Evolutionary conservation across 2,797 vertebrate species (phyloP), one percentile per base, ranked within the genome.

Genomic region (Spinus olivaceus): DNA sequence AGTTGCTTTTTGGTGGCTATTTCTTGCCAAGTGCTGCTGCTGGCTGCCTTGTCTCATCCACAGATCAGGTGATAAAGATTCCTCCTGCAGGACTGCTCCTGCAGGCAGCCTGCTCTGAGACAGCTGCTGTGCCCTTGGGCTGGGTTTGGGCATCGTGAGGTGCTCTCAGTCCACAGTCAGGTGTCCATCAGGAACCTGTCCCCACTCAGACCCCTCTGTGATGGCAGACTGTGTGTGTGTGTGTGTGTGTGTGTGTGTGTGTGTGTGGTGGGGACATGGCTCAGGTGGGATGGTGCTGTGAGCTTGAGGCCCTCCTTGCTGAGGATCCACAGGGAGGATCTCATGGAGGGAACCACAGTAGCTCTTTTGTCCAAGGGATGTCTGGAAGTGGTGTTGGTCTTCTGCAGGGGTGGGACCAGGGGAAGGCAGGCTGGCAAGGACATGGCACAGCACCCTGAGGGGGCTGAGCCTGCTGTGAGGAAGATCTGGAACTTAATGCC

Each of bases 61-160:
- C 0, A 12, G 61, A 19, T 1, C 41, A 25, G 32, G 24, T 1
- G 4, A 22, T 66, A 32, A 61, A 50, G 47, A 66, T 32, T 30
- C 6, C 27, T 28, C 2, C 81, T 24, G 53, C 17, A 9, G 57
- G 9, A 10, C 49, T 39, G 9, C 28, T 77, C 25, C 77, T 10
- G 24, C 49, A 69, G 80, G 50, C 54, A 54, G 41, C n/a, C 25
- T 2, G 3, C 63, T 63, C 28, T 15, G 67, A 37, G 56, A 39
- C 67, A 49, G 50, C 42, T 90, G 53, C 54, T 44, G 28, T 80
- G 63, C 28, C 56, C n/a, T 44, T 64, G 88, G 69, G 25, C 51
- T 66, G 39, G 14, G 9, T 69, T 64, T 90, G 76, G 28, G 14
- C 59, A 63, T 13, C 0, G 0, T 2, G 17, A 37, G 0, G 0